Percentiles rank a stretch among this genome's conserved stretches.
Evolutionary conservation across 2,113 vertebrate genomes (phyloP).

Genomic region (Sminthopsis crassicaudata): DNA sequence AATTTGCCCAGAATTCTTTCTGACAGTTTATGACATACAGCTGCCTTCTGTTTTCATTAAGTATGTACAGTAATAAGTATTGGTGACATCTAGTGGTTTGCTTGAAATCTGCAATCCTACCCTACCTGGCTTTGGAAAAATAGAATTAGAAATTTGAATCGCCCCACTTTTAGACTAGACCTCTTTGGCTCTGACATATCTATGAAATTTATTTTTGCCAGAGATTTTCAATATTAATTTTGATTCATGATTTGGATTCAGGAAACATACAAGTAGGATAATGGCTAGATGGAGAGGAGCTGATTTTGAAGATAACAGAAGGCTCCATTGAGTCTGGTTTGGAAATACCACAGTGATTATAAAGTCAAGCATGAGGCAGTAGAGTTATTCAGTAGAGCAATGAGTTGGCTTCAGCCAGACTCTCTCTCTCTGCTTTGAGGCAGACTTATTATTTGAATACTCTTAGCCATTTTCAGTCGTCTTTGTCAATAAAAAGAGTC

Average conservation of each 20-base stretch:
- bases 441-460: constrained; percentile 65
- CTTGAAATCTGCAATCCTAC: constrained; percentile 26
- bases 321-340: constrained; percentile 60
- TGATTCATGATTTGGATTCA: constrained; percentile 52
- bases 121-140: background rate
- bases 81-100: constrained; percentile 72
- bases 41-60: background rate
- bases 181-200: background rate
- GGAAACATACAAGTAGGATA: constrained; percentile 53
- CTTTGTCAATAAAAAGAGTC: constrained; percentile 70
- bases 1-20: background rate
- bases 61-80: background rate
- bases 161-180: background rate
- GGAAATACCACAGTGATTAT: constrained; percentile 26
- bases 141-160: background rate
- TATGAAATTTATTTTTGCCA: constrained; percentile 29
- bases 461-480: constrained; percentile 64
- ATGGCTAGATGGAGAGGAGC: constrained; percentile 51
- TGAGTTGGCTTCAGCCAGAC: constrained; percentile 60
- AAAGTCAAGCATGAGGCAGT: background rate
- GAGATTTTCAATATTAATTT: constrained; percentile 22
- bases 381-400: constrained; percentile 7
- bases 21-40: background rate
- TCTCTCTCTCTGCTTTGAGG: constrained; percentile 64
- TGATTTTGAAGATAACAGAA: constrained; percentile 46